Percentiles rank a stretch among this genome's conserved stretches.
These are phyloP conservation scores for Sminthurinus aureus DNA, from an alignment of 2,888 invertebrate genomes.

Conservation along the genomic window DNA sequence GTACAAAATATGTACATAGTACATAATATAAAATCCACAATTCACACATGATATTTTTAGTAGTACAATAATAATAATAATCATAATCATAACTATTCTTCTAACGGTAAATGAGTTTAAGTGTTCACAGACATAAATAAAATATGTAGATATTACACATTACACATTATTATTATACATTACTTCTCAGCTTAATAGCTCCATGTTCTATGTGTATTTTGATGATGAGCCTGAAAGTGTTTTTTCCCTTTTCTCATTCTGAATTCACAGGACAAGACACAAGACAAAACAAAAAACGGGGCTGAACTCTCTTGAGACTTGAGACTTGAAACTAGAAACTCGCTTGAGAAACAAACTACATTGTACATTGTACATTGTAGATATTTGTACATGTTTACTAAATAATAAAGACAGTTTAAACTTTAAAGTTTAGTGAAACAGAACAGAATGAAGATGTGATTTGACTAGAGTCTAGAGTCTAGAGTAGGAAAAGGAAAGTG, in stretches of 20 bases:
- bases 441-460: neutral
- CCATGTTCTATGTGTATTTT: neutral
- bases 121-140: too few relatives aligned
- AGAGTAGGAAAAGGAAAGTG: conserved; percentile 16
- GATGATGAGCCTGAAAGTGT: neutral
- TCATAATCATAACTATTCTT: neutral
- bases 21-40: too few relatives aligned
- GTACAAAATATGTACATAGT: too few relatives aligned
- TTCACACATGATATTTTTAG: neutral
- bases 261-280: neutral
- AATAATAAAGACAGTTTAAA: neutral
- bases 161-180: too few relatives aligned
- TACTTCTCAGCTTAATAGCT: too few relatives aligned
- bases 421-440: neutral
- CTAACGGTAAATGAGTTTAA: neutral
- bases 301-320: neutral
- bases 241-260: neutral
- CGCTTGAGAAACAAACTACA: neutral
- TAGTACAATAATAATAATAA: neutral
- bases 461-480: neutral
- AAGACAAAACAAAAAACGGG: too few relatives aligned
- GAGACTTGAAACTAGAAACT: neutral
- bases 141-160: too few relatives aligned
- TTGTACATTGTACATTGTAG: too few relatives aligned
- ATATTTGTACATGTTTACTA: neutral